Conservation (phyloP, 2,888 invertebrate genomes). For the Sepiola atlantica region DNA sequence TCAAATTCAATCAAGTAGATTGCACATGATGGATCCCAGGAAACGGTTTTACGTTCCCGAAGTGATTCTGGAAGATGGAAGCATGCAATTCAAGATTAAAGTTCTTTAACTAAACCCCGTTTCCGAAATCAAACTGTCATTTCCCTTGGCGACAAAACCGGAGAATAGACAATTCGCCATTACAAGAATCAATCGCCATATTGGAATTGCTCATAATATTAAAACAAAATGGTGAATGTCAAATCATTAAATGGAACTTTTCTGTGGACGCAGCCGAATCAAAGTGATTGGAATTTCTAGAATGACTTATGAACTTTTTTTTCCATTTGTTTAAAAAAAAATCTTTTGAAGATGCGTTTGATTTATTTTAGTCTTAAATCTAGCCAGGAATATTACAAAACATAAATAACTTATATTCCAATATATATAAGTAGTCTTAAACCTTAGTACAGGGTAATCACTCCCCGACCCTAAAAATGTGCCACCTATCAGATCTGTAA, state of each 20-base stretch:
- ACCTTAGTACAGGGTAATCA: too few species aligned
- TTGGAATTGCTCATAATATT: neutral
- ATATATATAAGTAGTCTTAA: too few species aligned
- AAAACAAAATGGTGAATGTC: neutral
- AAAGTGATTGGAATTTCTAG: neutral
- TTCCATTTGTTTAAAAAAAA: too few species aligned
- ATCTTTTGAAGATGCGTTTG: too few species aligned
- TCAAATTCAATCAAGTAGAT: neutral
- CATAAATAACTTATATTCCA: too few species aligned
- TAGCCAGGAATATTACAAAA: too few species aligned
- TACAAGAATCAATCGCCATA: neutral
- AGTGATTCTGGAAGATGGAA: neutral
- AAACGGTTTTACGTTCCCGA: neutral
- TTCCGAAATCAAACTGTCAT: neutral
- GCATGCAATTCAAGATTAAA: constrained; percentile 19
- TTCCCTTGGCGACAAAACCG: neutral
- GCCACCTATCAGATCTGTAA: too few species aligned
- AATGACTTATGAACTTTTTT: neutral
- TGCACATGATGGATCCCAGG: neutral
- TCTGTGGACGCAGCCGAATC: neutral
- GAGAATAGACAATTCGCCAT: neutral
- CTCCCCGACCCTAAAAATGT: too few species aligned
- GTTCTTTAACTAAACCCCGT: neutral
- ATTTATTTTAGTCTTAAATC: too few species aligned
- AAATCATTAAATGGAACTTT: neutral